phyloP scores from a whole-genome alignment of 1,140 invertebrate genomes.

The Nasonia giraulti region DNA sequence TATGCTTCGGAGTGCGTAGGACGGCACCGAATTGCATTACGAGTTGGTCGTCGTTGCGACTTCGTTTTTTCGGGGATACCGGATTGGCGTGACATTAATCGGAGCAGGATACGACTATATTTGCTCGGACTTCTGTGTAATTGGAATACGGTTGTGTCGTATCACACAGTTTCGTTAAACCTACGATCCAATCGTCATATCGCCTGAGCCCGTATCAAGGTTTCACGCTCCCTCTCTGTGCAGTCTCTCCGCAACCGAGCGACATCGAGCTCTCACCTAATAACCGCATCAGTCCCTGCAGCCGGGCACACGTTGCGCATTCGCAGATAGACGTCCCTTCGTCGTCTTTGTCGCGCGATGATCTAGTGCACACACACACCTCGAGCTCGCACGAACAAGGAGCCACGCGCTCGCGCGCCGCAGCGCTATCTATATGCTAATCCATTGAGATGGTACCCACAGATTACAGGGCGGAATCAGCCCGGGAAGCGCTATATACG shows the following conservation, averaged over 20 bases:
- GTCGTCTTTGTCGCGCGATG: conserved; percentile 17
- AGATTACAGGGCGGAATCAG: conserved; percentile 75
- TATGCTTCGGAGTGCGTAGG: neutral
- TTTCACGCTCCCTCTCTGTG: neutral
- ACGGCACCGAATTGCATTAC: neutral
- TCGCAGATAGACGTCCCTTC: neutral
- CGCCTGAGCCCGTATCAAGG: neutral
- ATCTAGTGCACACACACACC: conserved; percentile 37
- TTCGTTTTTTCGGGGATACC: too few relatives aligned
- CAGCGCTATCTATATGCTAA: conserved; percentile 77
- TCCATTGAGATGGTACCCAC: conserved; percentile 74
- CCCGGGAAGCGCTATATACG: conserved; percentile 52
- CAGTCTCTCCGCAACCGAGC: too few relatives aligned
- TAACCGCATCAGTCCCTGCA: conserved; percentile 2
- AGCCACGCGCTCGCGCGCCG: conserved; percentile 51
- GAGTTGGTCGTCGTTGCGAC: too few relatives aligned
- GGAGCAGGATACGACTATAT: neutral
- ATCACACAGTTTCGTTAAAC: neutral
- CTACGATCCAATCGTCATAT: neutral
- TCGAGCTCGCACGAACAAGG: conserved; percentile 14
- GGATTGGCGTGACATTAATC: neutral
- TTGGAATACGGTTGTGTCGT: too few relatives aligned
- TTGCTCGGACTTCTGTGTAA: too few relatives aligned
- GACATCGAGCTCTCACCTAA: neutral
- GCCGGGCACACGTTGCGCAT: neutral